Evolutionary conservation across 2,113 vertebrate species (phyloP).

Genomic region (Protobothrops mucrosquamatus): DNA sequence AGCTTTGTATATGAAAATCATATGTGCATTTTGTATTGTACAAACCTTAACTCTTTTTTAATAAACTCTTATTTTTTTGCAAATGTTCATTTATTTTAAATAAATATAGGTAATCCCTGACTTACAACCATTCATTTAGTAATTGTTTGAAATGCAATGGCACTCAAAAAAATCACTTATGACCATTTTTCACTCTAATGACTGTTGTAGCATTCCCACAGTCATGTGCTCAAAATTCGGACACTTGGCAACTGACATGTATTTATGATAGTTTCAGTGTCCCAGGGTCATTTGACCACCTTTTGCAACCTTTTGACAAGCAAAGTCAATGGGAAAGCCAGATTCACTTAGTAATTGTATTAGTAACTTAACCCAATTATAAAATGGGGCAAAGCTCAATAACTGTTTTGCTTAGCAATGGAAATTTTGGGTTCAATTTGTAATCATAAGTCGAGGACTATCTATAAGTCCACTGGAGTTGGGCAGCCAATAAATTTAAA

Average conservation of each 20-base stretch:
- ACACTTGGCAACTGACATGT: not conserved
- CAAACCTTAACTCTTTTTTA: not conserved
- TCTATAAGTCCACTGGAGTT: not conserved
- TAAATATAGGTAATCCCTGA: no score
- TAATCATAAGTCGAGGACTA: not conserved
- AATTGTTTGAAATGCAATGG: not conserved
- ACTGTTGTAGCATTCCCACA: not conserved
- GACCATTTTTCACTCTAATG: not conserved
- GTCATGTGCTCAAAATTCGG: not conserved
- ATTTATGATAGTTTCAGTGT: not conserved
- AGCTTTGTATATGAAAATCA: conserved; percentile 52
- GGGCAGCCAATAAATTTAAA: not conserved
- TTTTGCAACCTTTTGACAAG: not conserved
- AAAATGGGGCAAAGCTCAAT: not conserved
- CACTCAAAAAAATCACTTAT: not conserved
- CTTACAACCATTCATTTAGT: not conserved
- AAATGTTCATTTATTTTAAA: no score
- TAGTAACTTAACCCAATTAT: not conserved
- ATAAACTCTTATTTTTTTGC: no score
- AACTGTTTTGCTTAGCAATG: not conserved
- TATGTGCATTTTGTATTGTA: conserved; percentile 31
- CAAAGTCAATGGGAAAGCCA: not conserved
- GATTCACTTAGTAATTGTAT: not conserved
- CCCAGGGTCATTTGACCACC: not conserved
- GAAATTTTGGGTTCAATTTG: not conserved